Evolutionary conservation across 2,113 vertebrate genomes (phyloP).

Genomic region (Engystomops pustulosus): DNA sequence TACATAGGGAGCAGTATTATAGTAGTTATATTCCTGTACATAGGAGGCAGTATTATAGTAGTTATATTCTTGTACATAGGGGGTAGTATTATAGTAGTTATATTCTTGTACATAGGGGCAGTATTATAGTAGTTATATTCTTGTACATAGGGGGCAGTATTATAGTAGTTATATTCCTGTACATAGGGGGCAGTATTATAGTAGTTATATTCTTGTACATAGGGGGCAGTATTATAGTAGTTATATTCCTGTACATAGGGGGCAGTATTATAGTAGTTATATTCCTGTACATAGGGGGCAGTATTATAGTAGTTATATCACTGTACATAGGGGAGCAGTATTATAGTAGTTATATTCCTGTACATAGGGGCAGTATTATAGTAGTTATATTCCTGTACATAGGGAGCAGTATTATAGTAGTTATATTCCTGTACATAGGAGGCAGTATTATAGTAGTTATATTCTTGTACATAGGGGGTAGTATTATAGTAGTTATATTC

Average conservation of each 20-base stretch:
- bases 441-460: neutral
- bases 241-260: conserved; percentile 6
- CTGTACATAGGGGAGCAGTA: neutral
- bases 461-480: neutral
- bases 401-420: conserved; percentile 2
- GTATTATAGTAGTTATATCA: neutral
- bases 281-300: neutral
- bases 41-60: no score
- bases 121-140: no score
- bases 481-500: neutral
- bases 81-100: no score
- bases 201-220: neutral
- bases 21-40: no score
- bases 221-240: conserved; percentile 4
- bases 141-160: no score
- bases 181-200: no score
- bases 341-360: conserved; percentile 11
- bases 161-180: no score
- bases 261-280: neutral
- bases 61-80: no score
- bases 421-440: conserved; percentile 2
- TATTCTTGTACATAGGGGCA: no score
- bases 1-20: no score
- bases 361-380: conserved; percentile 4
- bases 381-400: conserved; percentile 5